A percentile compares a stretch with the other conserved stretches of the same genome.
Conservation (phyloP, 2,888 invertebrate species). For the Drosophila antonietae region DNA sequence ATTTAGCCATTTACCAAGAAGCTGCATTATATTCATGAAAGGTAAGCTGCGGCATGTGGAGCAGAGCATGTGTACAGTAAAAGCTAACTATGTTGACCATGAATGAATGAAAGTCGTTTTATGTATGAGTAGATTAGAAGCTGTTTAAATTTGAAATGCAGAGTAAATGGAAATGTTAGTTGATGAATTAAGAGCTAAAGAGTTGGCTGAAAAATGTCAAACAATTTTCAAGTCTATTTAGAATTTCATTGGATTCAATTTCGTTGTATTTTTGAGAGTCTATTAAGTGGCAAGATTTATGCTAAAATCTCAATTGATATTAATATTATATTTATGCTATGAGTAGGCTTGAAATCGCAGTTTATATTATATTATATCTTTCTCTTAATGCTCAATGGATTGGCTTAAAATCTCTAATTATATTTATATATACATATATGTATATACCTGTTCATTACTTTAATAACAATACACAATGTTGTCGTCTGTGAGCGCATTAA, state of each 20-base stretch:
- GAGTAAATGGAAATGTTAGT: background rate
- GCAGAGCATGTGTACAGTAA: slow-evolving; percentile 20
- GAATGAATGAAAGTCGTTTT: background rate
- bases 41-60: background rate
- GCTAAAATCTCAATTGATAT: too few relatives aligned
- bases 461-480: slow-evolving; percentile 50
- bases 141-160: background rate
- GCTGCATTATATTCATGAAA: slow-evolving; percentile 27
- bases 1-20: slow-evolving; percentile 43
- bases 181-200: too few relatives aligned
- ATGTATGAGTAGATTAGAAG: too few relatives aligned
- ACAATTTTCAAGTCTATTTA: too few relatives aligned
- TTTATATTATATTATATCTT: too few relatives aligned
- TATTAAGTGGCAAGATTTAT: background rate
- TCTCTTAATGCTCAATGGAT: too few relatives aligned
- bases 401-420: too few relatives aligned
- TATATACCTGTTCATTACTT: slow-evolving; percentile 58
- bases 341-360: too few relatives aligned
- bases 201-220: background rate
- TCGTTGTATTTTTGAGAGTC: too few relatives aligned
- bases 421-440: too few relatives aligned
- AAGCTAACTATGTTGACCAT: slow-evolving; percentile 27
- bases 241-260: background rate
- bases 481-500: slow-evolving; percentile 3
- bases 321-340: too few relatives aligned